Evolutionary conservation across 2,888 invertebrate species (phyloP), one percentile per base, ranked within the genome.

Genomic region (Pyrochroa serraticornis): DNA sequence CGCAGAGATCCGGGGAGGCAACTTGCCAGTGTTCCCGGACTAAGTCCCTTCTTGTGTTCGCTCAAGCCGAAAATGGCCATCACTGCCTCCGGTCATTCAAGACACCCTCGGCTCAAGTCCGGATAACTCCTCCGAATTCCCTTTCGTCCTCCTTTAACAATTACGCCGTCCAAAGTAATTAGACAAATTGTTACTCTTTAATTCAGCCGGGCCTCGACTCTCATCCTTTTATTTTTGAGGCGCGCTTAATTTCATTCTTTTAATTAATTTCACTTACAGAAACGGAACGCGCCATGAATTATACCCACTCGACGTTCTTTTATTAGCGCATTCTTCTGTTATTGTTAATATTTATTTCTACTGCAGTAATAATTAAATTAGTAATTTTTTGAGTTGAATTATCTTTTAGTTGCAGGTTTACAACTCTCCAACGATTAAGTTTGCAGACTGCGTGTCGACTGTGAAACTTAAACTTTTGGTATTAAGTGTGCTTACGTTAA

Each of bases 51-150:
- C 68, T 69, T 70, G 71, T 73, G 71, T 71, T 72, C 71, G 67
- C 57, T 68, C 65, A 61, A 63, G 71, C 71, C 60, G 72, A 73
- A 73, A 73, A 73, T 72, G 70, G 72, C 71, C 68, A 68, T 71
- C 65, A 66, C 63, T 63, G 71, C 70, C 70, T 70, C 67, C 68
- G 71, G 73, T 71, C 72, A 72, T 71, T 71, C 68, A 61, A 65
- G 65, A 64, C 69, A 64, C 65, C 63, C 62, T 62, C 50, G 57
- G 43, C 49, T 61, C 50, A 57, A 62, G 53, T 64, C 49, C 55
- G 53, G 60, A 64, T 64, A 65, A 68, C 59, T 58, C 66, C 46
- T 13, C 58, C 53, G 60, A 39, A 62, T 49, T 63, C 57, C 52
- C 57, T 60, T 56, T 53, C 55, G 41, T 54, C 39, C 55, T 39